These are phyloP conservation scores for Kradibia gibbosae DNA, from an alignment of 1,140 invertebrate species.

Conservation along the genomic window DNA sequence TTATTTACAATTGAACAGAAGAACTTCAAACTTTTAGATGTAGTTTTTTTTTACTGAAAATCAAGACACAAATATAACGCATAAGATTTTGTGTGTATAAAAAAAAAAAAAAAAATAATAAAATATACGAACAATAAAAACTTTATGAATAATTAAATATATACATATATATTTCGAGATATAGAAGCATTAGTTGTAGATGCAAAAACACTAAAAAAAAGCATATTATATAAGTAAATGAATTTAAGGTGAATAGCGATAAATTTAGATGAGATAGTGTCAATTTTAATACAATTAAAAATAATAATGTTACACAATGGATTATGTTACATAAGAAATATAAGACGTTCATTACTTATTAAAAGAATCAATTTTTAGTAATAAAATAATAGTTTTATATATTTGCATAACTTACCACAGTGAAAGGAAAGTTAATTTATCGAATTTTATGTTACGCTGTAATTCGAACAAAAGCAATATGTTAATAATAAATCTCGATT, in stretches of 20 bases:
- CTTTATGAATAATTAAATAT: background rate
- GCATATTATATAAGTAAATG: background rate
- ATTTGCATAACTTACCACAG: background rate
- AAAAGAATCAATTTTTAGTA: background rate
- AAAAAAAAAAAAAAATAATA: background rate
- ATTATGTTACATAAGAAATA: background rate
- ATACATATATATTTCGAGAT: background rate
- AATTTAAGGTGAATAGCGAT: background rate
- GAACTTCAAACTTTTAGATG: background rate
- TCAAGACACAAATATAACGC: background rate
- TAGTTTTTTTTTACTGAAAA: background rate
- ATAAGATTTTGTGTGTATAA: background rate
- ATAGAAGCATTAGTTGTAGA: background rate
- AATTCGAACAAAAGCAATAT: background rate
- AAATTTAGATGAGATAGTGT: background rate
- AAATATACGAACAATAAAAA: constrained; percentile 1
- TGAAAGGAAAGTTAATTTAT: background rate
- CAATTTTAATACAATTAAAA: background rate
- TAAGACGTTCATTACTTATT: background rate
- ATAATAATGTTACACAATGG: background rate
- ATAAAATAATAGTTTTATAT: background rate
- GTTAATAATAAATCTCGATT: constrained; percentile 5
- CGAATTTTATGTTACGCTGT: constrained; percentile 1
- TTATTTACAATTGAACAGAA: background rate
- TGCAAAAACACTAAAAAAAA: background rate